Evolutionary conservation across 2,113 vertebrate species (phyloP).

Genomic region (Parotia lawesii): DNA sequence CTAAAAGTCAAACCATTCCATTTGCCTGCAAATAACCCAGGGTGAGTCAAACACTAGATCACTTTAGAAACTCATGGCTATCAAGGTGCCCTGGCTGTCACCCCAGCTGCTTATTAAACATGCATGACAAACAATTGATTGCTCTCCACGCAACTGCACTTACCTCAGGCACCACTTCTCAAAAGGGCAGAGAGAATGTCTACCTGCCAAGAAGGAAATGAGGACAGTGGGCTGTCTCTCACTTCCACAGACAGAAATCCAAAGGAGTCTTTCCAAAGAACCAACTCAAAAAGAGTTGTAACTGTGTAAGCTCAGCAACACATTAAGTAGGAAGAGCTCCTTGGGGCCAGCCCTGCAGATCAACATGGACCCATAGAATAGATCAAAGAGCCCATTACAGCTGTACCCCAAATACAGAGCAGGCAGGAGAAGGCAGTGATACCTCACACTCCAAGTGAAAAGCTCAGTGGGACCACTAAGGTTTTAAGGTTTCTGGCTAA

Average conservation of each 20-base stretch:
- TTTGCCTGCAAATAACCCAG: background rate
- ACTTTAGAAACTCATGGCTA: background rate
- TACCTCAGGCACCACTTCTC: background rate
- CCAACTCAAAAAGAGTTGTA: background rate
- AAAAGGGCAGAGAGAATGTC: background rate
- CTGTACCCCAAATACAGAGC: background rate
- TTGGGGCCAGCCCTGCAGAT: background rate
- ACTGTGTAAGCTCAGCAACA: background rate
- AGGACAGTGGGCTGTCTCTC: background rate
- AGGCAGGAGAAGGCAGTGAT: background rate
- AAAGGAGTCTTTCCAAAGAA: background rate
- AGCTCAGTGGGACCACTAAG: background rate
- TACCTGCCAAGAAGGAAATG: background rate
- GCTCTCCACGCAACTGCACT: background rate
- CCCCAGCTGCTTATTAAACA: background rate
- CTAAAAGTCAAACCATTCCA: background rate
- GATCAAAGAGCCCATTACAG: background rate
- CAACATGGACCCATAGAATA: background rate
- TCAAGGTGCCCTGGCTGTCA: background rate
- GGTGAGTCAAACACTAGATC: fast-evolving
- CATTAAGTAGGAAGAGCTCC: background rate
- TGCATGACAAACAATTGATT: background rate
- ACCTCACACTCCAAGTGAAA: background rate
- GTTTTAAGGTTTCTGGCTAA: background rate
- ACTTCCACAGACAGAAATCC: background rate